Evolutionary conservation across 2,113 vertebrate species (phyloP).

Genomic region (Xenotilapia flavipinnis): DNA sequence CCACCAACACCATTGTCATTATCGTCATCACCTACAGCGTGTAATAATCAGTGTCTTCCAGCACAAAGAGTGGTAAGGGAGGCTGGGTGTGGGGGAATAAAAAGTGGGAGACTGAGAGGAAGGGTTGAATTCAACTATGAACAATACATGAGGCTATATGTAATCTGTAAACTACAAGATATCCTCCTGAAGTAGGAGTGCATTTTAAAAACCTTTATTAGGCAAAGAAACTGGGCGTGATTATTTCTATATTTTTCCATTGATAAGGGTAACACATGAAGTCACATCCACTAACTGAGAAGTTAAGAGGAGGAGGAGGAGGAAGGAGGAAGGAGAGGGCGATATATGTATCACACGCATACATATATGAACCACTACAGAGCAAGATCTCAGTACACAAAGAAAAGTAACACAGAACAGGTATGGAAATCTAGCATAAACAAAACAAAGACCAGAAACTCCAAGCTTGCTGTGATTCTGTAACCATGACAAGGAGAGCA

Average conservation of each 20-base stretch:
- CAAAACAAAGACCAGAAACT: conserved; percentile 73
- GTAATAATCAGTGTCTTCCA: conserved; percentile 68
- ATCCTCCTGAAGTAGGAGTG: conserved; percentile 13
- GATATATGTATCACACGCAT: conserved; percentile 73
- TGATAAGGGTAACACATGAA: conserved; percentile 36
- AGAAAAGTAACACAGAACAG: conserved; percentile 66
- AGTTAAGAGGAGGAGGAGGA: conserved; percentile 42
- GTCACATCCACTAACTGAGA: conserved; percentile 53
- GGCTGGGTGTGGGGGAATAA: not conserved
- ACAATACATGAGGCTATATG: conserved; percentile 33
- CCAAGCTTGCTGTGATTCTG: conserved; percentile 89
- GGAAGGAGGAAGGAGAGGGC: conserved; percentile 49
- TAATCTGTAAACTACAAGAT: conserved; percentile 30
- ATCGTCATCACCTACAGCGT: conserved; percentile 65
- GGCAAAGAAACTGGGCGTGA: conserved; percentile 6
- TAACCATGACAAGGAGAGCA: conserved; percentile 86
- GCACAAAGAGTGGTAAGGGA: conserved; percentile 47
- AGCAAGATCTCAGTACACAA: conserved; percentile 65
- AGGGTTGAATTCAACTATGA: conserved; percentile 15
- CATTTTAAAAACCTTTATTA: conserved; percentile 3
- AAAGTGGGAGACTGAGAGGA: conserved; percentile 23
- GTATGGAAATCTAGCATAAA: conserved; percentile 72
- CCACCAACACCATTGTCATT: conserved; percentile 54
- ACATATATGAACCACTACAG: conserved; percentile 72
- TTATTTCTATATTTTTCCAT: conserved; percentile 2